Base-by-base conservation (phyloP, 2,113 vertebrate genomes). In the Indicator maculatus region DNA sequence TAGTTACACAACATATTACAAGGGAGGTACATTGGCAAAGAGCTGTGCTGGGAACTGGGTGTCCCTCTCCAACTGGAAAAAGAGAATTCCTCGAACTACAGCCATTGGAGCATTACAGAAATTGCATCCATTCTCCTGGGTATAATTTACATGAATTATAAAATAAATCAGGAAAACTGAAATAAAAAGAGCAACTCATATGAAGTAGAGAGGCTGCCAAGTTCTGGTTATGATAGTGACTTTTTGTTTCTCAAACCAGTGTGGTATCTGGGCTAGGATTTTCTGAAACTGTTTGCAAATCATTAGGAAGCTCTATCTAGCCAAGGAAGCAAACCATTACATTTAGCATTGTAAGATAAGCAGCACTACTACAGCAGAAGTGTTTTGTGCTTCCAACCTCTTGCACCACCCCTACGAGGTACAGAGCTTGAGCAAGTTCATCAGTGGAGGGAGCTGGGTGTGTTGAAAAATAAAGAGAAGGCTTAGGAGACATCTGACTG, bases 1-100 rank as follows among this genome's bases (percentile, higher is more conserved):
- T 83, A 87, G 38, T 52, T 79, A 82, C 44, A 93, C 91, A 90
- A 74, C 38, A 13, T 41, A n/a, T 74, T 90, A 39, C n/a, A 72
- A 39, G 41, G 47, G 58, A 89, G 24, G 58, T 39, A 66, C 33
- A 38, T 89, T 88, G 83, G 55, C 59, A 90, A 92, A 76, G 63
- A 85, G 38, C 74, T 70, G 15, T 85, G 66, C 71, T 92, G 86
- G 81, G 77, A 95, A 93, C 65, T 2, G 26, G 7, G 36, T 86
- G 81, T 81, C 56, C 75, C 73, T 84, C 39, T 61, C 61, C 36
- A 53, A 30, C n/a, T 38, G 45, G 55, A 59, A 85, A 73, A 18
- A 20, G 36, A 84, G 36, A 89, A 66, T 76, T 91, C 71, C 56
- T 82, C 39, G 76, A 63, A 70, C 45, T 76, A 61, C 39, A 76